Evolutionary conservation across 2,113 vertebrate species (phyloP), one percentile per base, ranked within the genome.

Genomic region (Chaetorhynchus papuensis): DNA sequence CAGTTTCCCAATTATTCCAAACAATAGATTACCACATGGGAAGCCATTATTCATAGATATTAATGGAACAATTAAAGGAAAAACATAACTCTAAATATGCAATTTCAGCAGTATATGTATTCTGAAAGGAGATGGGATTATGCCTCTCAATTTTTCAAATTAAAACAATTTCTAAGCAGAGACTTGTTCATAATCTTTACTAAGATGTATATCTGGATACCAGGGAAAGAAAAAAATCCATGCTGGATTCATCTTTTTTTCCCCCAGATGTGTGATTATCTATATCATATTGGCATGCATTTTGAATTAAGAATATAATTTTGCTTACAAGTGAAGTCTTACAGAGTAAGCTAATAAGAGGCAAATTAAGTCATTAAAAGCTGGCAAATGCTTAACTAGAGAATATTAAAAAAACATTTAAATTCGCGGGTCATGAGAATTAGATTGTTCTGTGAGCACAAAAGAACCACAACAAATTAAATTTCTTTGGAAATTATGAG

Each of bases 31-130:
- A 90, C n/a, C 52, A 66, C 30, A 71, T 68, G 37, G 68, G 44
- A 93, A 94, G 47, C 39, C 24, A 59, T 87, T 94, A 94, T 87
- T 95, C 61, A 94, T 63, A 66, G 21, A 60, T 26, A 81, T 76
- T 75, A 91, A 78, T n/a, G 41, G 35, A 84, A 90, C 22, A 19
- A 64, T 30, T 35, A 81, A 80, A 82, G 39, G 50, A 82, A 83
- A 89, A 95, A 72, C 64, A 90, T 82, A 84, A 65, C 12, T 22
- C 31, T 81, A 87, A 87, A 85, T 50, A n/a, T n/a, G 31, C 69
- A 88, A 54, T 47, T 91, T 92, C 65, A 93, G 54, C n/a, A 70
- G 30, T 66, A 39, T 66, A 50, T 52, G 26, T 80, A 24, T 91
- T 78, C 50, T 57, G 86, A 92, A 66, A 37, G 30, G 52, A n/a